Evolutionary conservation across 2,113 vertebrate species (phyloP).

Genomic region (Tetrao urogallus): DNA sequence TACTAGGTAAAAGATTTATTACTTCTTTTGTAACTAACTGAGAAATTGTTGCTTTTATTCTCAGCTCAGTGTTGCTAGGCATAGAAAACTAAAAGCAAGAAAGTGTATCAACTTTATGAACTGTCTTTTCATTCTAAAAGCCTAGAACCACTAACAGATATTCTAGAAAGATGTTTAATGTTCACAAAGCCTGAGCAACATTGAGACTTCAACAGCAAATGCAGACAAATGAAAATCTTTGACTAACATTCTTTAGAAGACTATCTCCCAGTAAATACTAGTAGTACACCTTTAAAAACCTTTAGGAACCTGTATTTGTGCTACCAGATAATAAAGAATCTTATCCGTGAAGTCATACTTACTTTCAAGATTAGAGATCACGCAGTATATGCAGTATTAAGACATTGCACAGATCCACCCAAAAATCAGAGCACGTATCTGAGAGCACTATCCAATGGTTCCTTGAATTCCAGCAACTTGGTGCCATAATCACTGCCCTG

Average conservation of each 20-base stretch:
- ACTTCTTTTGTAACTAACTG: neutral
- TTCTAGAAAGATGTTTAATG: neutral
- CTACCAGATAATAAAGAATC: neutral
- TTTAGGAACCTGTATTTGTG: neutral
- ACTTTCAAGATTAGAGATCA: neutral
- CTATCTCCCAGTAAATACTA: neutral
- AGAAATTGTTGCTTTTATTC: neutral
- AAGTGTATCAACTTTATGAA: neutral
- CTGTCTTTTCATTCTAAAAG: neutral
- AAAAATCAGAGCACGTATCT: no score
- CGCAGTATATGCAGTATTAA: neutral
- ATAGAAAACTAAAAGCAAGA: neutral
- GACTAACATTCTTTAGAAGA: neutral
- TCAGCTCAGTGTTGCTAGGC: neutral
- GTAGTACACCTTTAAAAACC: neutral
- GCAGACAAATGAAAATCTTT: neutral
- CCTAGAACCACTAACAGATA: neutral
- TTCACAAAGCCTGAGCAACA: neutral
- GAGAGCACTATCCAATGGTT: no score
- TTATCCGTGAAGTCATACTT: neutral
- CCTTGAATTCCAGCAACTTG: no score
- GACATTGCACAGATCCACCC: neutral
- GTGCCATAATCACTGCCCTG: no score
- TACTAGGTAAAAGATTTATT: neutral
- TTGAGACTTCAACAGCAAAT: neutral